Evolutionary conservation across 2,797 vertebrate species (phyloP), one percentile per base, ranked within the genome.

Genomic region (Melanotaenia parkinsoni): DNA sequence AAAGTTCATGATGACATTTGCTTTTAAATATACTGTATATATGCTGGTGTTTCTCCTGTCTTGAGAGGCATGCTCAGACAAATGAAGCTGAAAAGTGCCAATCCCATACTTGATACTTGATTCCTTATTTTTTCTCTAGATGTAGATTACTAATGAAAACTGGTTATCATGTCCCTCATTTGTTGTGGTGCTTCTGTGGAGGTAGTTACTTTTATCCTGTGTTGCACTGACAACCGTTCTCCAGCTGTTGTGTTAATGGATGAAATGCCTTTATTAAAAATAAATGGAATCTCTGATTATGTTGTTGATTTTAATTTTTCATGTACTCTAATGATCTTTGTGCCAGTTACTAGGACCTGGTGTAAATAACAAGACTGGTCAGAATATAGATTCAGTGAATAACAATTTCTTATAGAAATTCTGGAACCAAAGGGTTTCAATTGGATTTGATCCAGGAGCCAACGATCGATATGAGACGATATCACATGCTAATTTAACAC

Each of bases 21-120:
- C 68, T 77, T 67, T 13, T 18, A 37, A 40, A 63, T 38, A 71
- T 64, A 4, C n/a, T 84, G 61, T 80, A 63, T 38, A 60, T 63
- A 82, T 70, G 58, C 60, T 81, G 63, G 57, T 74, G 61, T 89
- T 58, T 77, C 51, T 78, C 78, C 81, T 84, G 91, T 89, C 82
- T 79, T 11, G 73, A 84, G 84, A 90, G 74, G 77, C 88, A 81
- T 65, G 86, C 60, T 87, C 30, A 58, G 67, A 79, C 89, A 81
- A 80, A 85, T 70, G 32, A 90, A 90, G 56, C 38, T 72, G 51
- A 78, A 86, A 90, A 77, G 81, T 89, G 93, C 91, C 92, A 26
- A 82, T 91, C 93, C 86, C 5, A 79, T 91, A 92, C 92, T 94
- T 94, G 93, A 94, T 84, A 73, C 37, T 69, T 63, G 80, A 67